Base-by-base conservation (phyloP, 1,140 invertebrate species). In the Frieseomelitta varia region DNA sequence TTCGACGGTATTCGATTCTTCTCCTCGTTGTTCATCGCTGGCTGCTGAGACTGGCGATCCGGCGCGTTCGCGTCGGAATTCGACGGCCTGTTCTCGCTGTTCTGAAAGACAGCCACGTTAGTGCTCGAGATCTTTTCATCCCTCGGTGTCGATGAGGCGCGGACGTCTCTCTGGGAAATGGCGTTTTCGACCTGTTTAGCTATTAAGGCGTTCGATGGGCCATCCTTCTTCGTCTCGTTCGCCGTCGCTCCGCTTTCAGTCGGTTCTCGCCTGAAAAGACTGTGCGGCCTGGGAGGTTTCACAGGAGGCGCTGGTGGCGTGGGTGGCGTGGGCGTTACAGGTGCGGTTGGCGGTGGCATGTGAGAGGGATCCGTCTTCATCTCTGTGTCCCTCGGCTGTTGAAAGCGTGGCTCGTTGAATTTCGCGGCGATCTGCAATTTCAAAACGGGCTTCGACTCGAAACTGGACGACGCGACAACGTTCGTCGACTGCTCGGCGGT, bases 351-450 rank as follows among this genome's bases (percentile, higher is more conserved):
- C 1, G 76, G n/a, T 3, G 34, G 21, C 58, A 51, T 65, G 0
- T 53, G 61, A 19, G 47, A 8, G 4, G 77, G 10, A 21, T 30
- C 12, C 1, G 55, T 84, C 24, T 71, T 79, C 73, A 56, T 12
- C 1, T 39, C 68, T 24, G 34, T n/a, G n/a, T 58, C 24, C 84
- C 58, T 14, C 0, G 39, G 39, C 14, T 75, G 24, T 47, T 85
- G 71, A 0, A 24, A 19, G 2, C n/a, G 55, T 15, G 84, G 55
- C 1, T 87, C 55, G 21, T 82, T 73, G 19, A 88, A 90, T 53
- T 85, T 90, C 47, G 86, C 88, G 15, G 81, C 79, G 68, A 91
- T 88, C 15, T 79, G 81, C 12, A 88, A 73, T 27, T 90, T 91
- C 61, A 91, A 21, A 34, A 84, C 75, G 1, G 86, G 85, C 12